Evolutionary conservation across 1,140 invertebrate genomes (phyloP).

Genomic region (Drosophila nannoptera): DNA sequence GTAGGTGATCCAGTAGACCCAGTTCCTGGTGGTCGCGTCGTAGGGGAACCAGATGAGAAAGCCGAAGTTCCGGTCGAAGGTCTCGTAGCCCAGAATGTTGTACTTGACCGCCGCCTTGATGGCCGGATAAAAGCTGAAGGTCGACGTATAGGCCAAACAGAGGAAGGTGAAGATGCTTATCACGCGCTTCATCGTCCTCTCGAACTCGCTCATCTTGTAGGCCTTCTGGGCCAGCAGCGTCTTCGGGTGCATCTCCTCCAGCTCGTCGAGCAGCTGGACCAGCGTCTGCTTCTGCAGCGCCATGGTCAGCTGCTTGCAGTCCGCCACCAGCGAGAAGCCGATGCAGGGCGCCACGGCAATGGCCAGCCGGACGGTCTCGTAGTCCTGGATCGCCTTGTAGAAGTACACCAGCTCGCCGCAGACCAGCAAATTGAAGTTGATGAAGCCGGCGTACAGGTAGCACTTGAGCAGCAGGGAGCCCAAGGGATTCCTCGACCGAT

Average conservation of each 20-base stretch:
- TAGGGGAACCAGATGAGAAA: conserved; percentile 75
- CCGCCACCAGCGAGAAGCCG: conserved; percentile 69
- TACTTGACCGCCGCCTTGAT: conserved; percentile 61
- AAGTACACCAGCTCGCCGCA: conserved; percentile 66
- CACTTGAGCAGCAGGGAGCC: conserved; percentile 47
- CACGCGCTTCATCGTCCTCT: conserved; percentile 62
- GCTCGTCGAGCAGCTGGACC: conserved; percentile 48
- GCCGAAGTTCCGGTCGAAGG: conserved; percentile 66
- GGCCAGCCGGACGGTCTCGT: conserved; percentile 58
- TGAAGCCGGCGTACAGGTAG: conserved; percentile 61
- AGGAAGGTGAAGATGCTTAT: conserved; percentile 64
- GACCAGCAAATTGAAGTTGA: conserved; percentile 68
- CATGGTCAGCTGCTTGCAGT: conserved; percentile 67
- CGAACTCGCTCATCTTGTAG: conserved; percentile 48
- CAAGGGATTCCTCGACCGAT: conserved; percentile 51
- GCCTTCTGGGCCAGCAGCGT: conserved; percentile 34
- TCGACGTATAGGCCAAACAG: conserved; percentile 66
- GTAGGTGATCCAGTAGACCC: conserved; percentile 65
- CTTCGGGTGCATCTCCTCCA: conserved; percentile 70
- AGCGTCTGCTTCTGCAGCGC: conserved; percentile 35
- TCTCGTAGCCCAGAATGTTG: conserved; percentile 58
- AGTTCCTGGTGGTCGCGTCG: conserved; percentile 50
- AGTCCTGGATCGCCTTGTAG: conserved; percentile 57
- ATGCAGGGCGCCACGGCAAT: conserved; percentile 75
- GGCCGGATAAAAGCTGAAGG: conserved; percentile 65